Conservation (phyloP, 2,797 vertebrate species). For the Mormyrops boulengeri region DNA sequence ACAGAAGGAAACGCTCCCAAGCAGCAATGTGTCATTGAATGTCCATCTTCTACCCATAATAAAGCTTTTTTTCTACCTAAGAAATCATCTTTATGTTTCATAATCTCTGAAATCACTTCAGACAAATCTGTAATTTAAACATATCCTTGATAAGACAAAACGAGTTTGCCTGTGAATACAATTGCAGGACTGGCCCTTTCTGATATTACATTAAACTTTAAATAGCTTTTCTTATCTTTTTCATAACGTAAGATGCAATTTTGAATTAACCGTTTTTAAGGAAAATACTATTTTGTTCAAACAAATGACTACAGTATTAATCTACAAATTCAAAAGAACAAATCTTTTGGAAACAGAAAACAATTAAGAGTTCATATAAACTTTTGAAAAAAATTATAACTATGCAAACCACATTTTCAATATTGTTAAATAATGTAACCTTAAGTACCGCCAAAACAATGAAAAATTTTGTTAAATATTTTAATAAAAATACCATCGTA, state of each 20-base stretch:
- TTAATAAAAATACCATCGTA: neutral
- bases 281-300: neutral
- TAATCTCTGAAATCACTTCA: neutral
- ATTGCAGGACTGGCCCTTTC: constrained; percentile 4
- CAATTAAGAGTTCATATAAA: neutral
- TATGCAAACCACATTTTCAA: neutral
- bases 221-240: constrained; percentile 17
- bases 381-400: neutral
- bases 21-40: neutral
- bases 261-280: neutral
- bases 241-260: neutral
- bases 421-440: neutral
- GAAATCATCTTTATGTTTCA: neutral
- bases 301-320: neutral
- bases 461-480: neutral
- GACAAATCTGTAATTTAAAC: neutral
- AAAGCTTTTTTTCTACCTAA: neutral
- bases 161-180: neutral
- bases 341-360: neutral
- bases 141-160: neutral
- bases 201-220: constrained; percentile 16
- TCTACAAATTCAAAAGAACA: neutral
- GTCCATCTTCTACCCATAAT: neutral
- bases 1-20: neutral
- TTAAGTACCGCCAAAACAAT: neutral